phyloP scores from a whole-genome alignment of 2,797 vertebrate genomes.

The Aselliscus stoliczkanus region DNA sequence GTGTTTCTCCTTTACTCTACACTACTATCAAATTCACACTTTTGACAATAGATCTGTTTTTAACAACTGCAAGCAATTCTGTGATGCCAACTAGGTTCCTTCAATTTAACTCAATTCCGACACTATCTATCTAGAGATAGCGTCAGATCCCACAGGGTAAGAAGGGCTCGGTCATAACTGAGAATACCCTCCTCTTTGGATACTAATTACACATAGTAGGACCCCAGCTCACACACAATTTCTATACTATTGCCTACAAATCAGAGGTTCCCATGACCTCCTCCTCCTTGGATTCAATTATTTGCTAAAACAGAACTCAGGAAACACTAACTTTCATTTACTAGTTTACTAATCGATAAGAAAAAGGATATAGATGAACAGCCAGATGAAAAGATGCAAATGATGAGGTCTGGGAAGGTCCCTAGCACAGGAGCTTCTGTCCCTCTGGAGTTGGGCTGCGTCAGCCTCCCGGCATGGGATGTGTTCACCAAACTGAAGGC shows the following conservation, averaged over 20 bases:
- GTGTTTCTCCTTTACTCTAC: background rate
- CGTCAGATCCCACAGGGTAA: background rate
- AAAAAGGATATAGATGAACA: background rate
- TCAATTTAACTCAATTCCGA: background rate
- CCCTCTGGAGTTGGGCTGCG: background rate
- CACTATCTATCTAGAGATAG: background rate
- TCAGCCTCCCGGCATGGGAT: background rate
- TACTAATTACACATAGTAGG: background rate
- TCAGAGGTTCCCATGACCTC: background rate
- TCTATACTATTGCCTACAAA: background rate
- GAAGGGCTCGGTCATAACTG: background rate
- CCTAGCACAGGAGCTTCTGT: background rate
- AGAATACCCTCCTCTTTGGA: background rate
- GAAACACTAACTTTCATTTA: background rate
- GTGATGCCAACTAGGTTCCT: background rate
- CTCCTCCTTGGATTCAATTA: background rate
- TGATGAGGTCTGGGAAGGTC: background rate
- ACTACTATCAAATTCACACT: background rate
- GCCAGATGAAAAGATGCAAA: background rate
- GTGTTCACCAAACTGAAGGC: background rate
- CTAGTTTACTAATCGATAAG: background rate
- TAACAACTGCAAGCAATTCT: background rate
- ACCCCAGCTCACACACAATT: background rate
- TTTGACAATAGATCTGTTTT: background rate
- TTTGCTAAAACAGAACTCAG: background rate